phyloP scores from a whole-genome alignment of 2,797 vertebrate genomes.

The Nasua narica region DNA sequence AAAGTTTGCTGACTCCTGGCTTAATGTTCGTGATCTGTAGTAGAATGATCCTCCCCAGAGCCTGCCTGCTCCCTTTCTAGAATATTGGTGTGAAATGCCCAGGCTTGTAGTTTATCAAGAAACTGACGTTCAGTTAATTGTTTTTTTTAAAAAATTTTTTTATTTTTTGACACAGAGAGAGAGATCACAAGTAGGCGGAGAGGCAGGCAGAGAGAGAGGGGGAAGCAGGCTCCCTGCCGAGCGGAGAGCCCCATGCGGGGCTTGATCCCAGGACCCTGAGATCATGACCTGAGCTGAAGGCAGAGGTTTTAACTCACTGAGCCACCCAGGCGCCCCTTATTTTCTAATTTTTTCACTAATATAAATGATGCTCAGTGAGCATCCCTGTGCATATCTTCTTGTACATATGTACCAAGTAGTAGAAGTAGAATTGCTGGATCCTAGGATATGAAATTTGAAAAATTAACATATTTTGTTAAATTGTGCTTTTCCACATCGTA shows the following conservation, averaged over 20 bases:
- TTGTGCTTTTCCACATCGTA: too few species aligned
- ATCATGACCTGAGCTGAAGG: too few species aligned
- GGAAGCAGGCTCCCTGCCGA: too few species aligned
- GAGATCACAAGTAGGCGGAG: too few species aligned
- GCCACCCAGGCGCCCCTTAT: too few species aligned
- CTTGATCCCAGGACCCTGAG: too few species aligned
- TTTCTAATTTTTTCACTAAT: not conserved
- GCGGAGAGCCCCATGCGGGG: too few species aligned
- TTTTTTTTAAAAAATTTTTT: too few species aligned
- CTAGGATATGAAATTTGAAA: not conserved
- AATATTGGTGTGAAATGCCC: not conserved
- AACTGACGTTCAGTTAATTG: not conserved
- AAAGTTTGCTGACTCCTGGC: not conserved
- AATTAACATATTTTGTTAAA: not conserved
- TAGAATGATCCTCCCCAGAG: not conserved
- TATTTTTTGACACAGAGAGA: too few species aligned
- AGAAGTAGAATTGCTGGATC: not conserved
- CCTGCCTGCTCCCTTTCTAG: not conserved
- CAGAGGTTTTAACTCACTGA: too few species aligned
- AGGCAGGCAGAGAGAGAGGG: too few species aligned
- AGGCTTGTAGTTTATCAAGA: not conserved
- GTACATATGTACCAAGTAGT: not conserved
- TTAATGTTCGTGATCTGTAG: not conserved
- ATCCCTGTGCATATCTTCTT: not conserved
- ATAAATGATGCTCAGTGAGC: not conserved